Evolutionary conservation across 1,140 invertebrate genomes (phyloP).

Genomic region (Rhagoletis zephyria): DNA sequence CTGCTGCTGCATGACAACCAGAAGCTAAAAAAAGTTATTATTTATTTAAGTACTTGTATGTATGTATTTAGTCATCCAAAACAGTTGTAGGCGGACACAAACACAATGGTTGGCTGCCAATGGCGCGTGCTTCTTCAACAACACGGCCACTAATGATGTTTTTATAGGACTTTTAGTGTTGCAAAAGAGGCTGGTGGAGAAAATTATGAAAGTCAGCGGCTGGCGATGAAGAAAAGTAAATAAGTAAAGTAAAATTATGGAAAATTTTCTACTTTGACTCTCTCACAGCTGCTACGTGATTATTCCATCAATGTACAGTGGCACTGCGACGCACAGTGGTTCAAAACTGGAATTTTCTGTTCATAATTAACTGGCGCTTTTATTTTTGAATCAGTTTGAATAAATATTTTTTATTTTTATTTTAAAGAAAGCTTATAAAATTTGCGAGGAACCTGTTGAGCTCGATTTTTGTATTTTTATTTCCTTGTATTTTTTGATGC

Average conservation of each 20-base stretch:
- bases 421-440: no score
- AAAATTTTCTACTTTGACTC: neutral
- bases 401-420: no score
- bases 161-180: constrained; percentile 2
- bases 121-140: constrained; percentile 44
- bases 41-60: neutral
- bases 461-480: no score
- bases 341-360: no score
- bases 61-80: neutral
- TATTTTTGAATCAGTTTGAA: no score
- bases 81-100: neutral
- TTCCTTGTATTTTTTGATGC: no score
- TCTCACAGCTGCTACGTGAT: neutral
- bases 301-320: no score
- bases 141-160: constrained; percentile 42
- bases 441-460: no score
- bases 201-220: constrained; percentile 11
- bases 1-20: neutral
- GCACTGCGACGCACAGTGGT: no score
- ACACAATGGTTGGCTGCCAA: constrained; percentile 13
- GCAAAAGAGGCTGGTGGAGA: neutral
- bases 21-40: neutral
- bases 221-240: neutral
- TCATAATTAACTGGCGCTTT: no score
- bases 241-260: constrained; percentile 11